Conservation (phyloP, 2,888 invertebrate species). For the Pachycephus smyrnensis region DNA sequence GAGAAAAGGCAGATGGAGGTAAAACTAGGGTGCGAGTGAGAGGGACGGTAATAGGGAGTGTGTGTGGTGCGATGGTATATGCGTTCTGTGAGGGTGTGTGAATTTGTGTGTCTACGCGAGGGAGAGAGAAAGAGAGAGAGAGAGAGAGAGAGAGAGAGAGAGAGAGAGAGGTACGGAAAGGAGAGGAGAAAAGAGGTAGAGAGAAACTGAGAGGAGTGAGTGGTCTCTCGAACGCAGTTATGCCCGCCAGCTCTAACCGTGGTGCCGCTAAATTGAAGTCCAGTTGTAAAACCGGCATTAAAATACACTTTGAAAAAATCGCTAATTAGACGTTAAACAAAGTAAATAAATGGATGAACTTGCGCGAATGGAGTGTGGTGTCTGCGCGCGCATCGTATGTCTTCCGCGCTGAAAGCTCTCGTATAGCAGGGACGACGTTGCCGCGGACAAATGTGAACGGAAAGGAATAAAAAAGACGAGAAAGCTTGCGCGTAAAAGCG, state of each 20-base stretch:
- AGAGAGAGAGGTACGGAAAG: slow-evolving; percentile 14
- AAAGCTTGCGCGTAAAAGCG: too few relatives aligned
- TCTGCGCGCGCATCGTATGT: too few relatives aligned
- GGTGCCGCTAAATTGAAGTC: slow-evolving; percentile 33
- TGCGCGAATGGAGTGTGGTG: too few relatives aligned
- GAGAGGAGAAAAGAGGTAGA: slow-evolving; percentile 23
- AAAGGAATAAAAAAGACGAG: too few relatives aligned
- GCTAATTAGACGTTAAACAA: too few relatives aligned
- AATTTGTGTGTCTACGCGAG: slow-evolving; percentile 19
- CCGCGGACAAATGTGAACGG: too few relatives aligned
- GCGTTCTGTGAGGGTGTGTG: slow-evolving; percentile 18
- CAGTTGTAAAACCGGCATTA: not conserved
- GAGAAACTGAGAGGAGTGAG: slow-evolving; percentile 27
- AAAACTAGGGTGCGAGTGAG: slow-evolving; percentile 16
- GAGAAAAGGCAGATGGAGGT: slow-evolving; percentile 14
- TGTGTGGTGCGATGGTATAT: slow-evolving; percentile 20
- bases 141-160: not conserved
- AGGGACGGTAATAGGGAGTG: slow-evolving; percentile 29
- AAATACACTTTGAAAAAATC: too few relatives aligned
- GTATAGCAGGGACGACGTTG: too few relatives aligned
- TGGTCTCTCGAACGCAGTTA: slow-evolving; percentile 47
- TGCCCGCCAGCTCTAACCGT: slow-evolving; percentile 59
- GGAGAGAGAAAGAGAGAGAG: not conserved
- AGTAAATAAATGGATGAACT: too few relatives aligned
- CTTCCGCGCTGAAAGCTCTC: too few relatives aligned